Conservation (phyloP, 2,113 vertebrate species). For the Triplophysa siluroides region DNA sequence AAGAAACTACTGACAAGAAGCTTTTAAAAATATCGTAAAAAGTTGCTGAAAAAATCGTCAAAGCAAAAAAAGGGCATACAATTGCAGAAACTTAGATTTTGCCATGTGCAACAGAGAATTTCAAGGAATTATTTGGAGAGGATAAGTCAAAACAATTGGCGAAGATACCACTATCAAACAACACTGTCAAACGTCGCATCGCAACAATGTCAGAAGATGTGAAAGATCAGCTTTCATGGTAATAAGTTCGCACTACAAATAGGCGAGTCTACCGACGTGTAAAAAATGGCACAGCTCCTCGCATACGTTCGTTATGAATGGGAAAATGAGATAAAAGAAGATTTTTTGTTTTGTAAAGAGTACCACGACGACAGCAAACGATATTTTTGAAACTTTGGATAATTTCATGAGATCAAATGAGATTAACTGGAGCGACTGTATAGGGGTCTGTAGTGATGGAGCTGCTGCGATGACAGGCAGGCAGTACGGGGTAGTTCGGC, state of each 20-base stretch:
- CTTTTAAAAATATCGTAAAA: no score
- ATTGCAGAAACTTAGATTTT: slow-evolving; percentile 12
- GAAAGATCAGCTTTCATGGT: not conserved
- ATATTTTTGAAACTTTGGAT: slow-evolving; percentile 6
- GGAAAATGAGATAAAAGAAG: not conserved
- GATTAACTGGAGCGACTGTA: not conserved
- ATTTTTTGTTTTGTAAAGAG: not conserved
- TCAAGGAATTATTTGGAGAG: not conserved
- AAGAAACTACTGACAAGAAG: no score
- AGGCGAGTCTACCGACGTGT: no score
- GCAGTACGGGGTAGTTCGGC: not conserved
- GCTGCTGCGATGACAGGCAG: not conserved
- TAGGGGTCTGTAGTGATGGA: not conserved
- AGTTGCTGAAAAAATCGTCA: not conserved
- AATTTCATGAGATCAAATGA: slow-evolving; percentile 4
- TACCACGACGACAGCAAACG: not conserved
- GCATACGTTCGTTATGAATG: not conserved
- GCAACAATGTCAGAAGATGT: not conserved
- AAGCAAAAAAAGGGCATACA: slow-evolving; percentile 9
- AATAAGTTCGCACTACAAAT: no score
- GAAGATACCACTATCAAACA: slow-evolving; percentile 2
- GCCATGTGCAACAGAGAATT: not conserved
- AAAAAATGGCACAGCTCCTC: no score
- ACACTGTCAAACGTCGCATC: not conserved
- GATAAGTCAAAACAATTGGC: no score